These are phyloP conservation scores for Columba janthina DNA, from an alignment of 2,113 vertebrate genomes.

Conservation along the genomic window DNA sequence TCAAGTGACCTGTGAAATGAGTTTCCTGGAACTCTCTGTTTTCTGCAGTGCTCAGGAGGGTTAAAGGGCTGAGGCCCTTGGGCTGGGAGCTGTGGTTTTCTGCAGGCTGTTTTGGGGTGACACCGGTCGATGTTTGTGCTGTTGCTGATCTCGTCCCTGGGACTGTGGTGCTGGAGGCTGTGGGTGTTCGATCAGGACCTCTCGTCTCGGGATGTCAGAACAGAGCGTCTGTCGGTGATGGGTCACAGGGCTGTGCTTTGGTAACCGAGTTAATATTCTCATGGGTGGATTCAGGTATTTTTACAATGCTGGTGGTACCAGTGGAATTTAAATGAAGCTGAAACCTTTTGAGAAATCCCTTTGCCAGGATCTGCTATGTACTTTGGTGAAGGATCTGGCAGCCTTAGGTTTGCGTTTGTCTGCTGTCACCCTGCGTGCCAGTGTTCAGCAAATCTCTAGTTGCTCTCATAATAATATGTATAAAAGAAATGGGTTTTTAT, in stretches of 20 bases:
- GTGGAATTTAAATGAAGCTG: neutral
- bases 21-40: neutral
- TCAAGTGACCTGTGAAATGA: neutral
- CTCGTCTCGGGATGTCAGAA: neutral
- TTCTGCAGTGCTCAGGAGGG: accelerated
- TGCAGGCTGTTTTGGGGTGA: neutral
- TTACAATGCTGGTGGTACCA: accelerated
- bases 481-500: neutral
- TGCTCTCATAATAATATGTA: accelerated
- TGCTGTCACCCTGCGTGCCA: neutral
- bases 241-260: neutral
- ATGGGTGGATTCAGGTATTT: neutral
- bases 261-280: neutral
- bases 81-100: accelerated
- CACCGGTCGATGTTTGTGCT: accelerated
- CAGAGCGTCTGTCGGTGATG: accelerated
- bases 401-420: neutral
- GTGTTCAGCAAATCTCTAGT: neutral
- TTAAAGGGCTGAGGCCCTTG: neutral
- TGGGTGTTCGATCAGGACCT: neutral
- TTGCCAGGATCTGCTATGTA: neutral
- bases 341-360: neutral
- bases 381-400: neutral
- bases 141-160: accelerated
- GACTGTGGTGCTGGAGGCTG: accelerated